Percentiles rank a stretch among this genome's conserved stretches.
These are phyloP conservation scores for Nanorana parkeri DNA, from an alignment of 2,113 vertebrate genomes.

Conservation along the genomic window DNA sequence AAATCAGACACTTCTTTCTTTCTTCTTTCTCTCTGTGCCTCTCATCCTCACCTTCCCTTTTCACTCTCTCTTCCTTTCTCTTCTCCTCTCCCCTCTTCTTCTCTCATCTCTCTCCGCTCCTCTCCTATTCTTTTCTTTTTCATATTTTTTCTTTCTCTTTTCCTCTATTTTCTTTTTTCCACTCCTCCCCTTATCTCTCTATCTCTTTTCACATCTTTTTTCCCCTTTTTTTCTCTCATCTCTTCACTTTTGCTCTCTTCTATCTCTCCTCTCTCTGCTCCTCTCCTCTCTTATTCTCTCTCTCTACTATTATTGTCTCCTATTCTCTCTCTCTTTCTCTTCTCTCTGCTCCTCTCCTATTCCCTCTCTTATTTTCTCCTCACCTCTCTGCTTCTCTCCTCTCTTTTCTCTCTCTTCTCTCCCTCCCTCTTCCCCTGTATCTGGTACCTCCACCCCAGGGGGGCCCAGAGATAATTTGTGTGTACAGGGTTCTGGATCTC, in stretches of 20 bases:
- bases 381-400: neutral
- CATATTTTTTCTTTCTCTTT: too few relatives aligned
- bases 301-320: too few relatives aligned
- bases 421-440: neutral
- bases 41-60: neutral
- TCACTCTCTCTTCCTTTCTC: neutral
- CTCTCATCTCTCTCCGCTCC: neutral
- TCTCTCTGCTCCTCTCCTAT: neutral
- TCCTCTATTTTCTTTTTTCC: neutral
- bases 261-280: too few relatives aligned
- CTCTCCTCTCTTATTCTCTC: neutral
- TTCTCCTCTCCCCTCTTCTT: neutral
- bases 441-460: neutral
- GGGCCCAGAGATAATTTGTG: neutral
- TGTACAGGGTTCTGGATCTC: constrained; percentile 18
- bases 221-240: neutral
- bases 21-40: too few relatives aligned
- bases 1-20: neutral
- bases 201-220: neutral
- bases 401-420: neutral
- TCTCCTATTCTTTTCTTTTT: neutral
- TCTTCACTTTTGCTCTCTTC: neutral
- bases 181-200: neutral
- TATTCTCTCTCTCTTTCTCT: neutral
- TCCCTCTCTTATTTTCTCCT: neutral